Percentiles rank a stretch among this genome's conserved stretches.
phyloP scores from a whole-genome alignment of 64 coral and sea anemone genomes.

The Platygyra sinensis region DNA sequence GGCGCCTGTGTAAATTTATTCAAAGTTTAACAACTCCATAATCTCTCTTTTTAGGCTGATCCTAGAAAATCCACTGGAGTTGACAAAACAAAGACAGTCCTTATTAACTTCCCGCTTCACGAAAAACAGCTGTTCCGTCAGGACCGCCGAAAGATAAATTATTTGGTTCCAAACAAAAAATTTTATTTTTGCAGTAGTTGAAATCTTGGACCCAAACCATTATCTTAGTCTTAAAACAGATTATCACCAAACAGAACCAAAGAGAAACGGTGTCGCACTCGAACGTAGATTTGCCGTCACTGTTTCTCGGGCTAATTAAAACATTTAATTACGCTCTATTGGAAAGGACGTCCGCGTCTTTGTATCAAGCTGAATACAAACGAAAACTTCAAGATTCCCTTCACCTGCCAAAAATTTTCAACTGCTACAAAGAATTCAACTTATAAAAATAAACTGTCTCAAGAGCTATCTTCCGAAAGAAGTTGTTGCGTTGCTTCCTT shows the following conservation, averaged over 20 bases:
- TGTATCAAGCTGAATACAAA: constrained; percentile 3
- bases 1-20: neutral
- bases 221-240: neutral
- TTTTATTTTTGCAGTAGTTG: neutral
- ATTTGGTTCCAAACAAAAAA: neutral
- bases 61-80: neutral
- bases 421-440: neutral
- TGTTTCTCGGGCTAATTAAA: constrained; percentile 1
- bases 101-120: neutral
- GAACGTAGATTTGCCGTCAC: neutral
- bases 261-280: neutral
- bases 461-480: constrained; percentile 3
- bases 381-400: neutral
- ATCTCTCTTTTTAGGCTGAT: neutral
- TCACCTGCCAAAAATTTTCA: neutral
- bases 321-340: neutral
- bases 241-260: neutral
- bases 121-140: neutral
- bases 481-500: neutral
- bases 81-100: neutral
- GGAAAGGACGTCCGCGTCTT: neutral
- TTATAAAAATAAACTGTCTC: constrained; percentile 6
- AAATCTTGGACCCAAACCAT: neutral
- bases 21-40: neutral
- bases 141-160: neutral